Percentiles rank a stretch among this genome's conserved stretches.
These are phyloP conservation scores for Acyrthosiphon pisum DNA, from an alignment of 1,140 invertebrate genomes.

Conservation along the genomic window DNA sequence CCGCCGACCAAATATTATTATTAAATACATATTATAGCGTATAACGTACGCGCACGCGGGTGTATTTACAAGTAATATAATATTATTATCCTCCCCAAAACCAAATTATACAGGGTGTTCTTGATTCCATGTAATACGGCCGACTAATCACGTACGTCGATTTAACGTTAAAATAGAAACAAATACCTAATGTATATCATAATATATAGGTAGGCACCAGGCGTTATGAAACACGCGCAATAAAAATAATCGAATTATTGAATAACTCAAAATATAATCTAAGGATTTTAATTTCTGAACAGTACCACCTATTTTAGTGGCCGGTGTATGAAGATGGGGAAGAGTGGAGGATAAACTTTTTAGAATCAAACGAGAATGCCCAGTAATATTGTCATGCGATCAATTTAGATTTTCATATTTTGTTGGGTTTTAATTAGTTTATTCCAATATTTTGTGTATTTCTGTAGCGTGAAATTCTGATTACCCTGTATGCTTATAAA, in stretches of 20 bases:
- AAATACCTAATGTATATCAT: neutral
- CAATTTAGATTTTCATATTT: no score
- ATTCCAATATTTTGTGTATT: no score
- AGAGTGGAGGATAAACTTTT: no score
- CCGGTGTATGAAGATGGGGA: no score
- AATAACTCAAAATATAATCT: no score
- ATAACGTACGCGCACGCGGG: neutral
- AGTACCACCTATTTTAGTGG: no score
- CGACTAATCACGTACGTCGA: neutral
- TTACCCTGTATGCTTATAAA: no score
- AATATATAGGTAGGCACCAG: neutral
- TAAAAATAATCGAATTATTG: neutral
- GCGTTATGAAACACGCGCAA: neutral
- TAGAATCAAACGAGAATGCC: no score
- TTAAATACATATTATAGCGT: neutral
- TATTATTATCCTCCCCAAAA: conserved; percentile 16
- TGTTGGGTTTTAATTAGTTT: no score
- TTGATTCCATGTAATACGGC: neutral
- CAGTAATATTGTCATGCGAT: no score
- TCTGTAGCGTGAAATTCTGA: no score
- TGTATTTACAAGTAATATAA: neutral
- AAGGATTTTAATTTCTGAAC: no score
- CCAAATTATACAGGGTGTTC: neutral
- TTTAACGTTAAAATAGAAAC: neutral
- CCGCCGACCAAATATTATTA: neutral